phyloP scores from a whole-genome alignment of 2,797 vertebrate species.

The Gephyroberyx darwinii region DNA sequence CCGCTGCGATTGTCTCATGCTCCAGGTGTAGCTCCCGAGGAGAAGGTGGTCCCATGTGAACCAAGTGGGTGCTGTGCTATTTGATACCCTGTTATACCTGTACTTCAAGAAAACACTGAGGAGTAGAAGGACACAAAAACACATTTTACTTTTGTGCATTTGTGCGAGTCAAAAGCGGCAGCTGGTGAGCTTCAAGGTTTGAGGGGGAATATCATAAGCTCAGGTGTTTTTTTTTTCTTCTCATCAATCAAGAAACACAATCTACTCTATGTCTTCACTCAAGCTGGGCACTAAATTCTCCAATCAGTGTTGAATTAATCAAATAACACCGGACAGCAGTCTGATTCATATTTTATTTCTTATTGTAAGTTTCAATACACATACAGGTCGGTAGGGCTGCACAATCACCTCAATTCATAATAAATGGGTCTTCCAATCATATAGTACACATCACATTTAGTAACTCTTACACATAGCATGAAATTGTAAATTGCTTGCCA shows the following conservation, averaged over 20 bases:
- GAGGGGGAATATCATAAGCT: conserved; percentile 45
- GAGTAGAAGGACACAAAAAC: conserved; percentile 43
- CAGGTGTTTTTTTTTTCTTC: conserved; percentile 21
- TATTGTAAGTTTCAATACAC: conserved; percentile 32
- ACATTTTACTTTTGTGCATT: conserved; percentile 38
- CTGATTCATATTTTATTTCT: conserved; percentile 32
- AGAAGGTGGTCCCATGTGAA: conserved; percentile 67
- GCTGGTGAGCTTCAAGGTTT: conserved; percentile 53
- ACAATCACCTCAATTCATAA: conserved; percentile 5
- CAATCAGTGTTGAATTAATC: conserved; percentile 58
- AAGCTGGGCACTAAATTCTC: conserved; percentile 36
- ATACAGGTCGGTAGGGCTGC: background rate
- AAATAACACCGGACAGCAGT: conserved; percentile 29
- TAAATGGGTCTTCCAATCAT: too few species aligned
- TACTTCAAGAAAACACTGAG: conserved; percentile 51
- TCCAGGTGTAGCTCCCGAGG: conserved; percentile 70
- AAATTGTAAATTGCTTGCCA: background rate
- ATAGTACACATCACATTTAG: too few species aligned
- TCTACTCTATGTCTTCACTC: conserved; percentile 22
- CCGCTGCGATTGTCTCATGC: conserved; percentile 74
- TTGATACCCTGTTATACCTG: conserved; percentile 66
- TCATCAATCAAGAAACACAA: conserved; percentile 47
- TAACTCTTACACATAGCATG: background rate
- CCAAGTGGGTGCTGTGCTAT: conserved; percentile 57
- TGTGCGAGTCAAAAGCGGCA: conserved; percentile 24